Conservation (phyloP, 2,888 invertebrate genomes). For the Melanargia galathea region DNA sequence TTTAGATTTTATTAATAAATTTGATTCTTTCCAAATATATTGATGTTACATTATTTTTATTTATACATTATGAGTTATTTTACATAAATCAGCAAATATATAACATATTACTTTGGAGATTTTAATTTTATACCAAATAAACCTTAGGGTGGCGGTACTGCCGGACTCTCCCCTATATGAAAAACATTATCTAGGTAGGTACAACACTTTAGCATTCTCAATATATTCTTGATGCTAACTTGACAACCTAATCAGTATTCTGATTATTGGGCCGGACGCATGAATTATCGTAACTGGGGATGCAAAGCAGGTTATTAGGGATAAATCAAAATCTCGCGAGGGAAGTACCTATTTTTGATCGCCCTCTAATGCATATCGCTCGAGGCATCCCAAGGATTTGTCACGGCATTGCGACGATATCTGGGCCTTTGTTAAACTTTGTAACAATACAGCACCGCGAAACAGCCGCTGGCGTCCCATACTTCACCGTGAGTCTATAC, state of each 20-base stretch:
- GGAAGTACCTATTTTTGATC: slow-evolving; percentile 20
- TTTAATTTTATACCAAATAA: too few relatives aligned
- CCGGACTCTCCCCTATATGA: too few relatives aligned
- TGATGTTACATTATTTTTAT: too few relatives aligned
- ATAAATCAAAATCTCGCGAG: slow-evolving; percentile 30
- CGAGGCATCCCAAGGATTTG: slow-evolving; percentile 19
- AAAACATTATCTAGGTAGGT: too few relatives aligned
- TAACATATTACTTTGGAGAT: too few relatives aligned
- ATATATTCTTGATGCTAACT: slow-evolving; percentile 29
- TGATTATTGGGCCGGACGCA: slow-evolving; percentile 5
- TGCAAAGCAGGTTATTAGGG: slow-evolving; percentile 27
- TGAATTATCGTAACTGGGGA: slow-evolving; percentile 13
- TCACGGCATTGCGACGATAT: slow-evolving; percentile 22
- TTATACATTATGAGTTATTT: too few relatives aligned
- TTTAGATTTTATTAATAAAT: too few relatives aligned
- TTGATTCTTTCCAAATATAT: too few relatives aligned
- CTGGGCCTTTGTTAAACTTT: slow-evolving; percentile 33
- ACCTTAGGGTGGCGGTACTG: too few relatives aligned
- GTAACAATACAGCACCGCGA: slow-evolving; percentile 58
- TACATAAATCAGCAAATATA: too few relatives aligned
- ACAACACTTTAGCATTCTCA: too few relatives aligned
- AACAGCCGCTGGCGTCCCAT: slow-evolving; percentile 71
- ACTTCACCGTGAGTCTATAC: slow-evolving; percentile 76
- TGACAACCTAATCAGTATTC: background rate
- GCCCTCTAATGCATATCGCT: slow-evolving; percentile 24